Evolutionary conservation across 53 echinoderm and acorn worm species (phyloP), one percentile per base, ranked within the genome.

Genomic region (Paracentrotus lividus): DNA sequence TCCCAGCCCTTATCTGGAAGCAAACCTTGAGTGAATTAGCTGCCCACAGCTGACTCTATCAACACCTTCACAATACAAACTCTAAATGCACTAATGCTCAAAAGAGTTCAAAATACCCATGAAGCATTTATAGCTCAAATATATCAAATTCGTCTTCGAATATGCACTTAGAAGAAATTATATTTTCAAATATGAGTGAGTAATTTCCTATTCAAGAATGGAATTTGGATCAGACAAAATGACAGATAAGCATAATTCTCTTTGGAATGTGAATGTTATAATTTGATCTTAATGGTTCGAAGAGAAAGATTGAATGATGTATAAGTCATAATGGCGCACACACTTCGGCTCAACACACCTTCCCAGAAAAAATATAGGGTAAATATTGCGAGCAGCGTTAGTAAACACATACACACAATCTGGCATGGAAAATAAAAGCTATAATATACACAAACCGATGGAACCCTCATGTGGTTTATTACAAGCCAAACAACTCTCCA

Each of bases 31-130:
- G 36, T 18, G 36, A 40, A 72, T 72, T 72, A 72, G 72, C 72
- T 72, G 72, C 72, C 72, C 72, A n/a, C 38, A 72, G 36, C n/a
- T 72, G 72, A 36, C 15, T 40, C 72, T 72, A 72, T 72, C 72
- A 72, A 40, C 72, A 72, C 72, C 72, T 72, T 72, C 72, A 72
- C 72, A 72, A 72, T 72, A 72, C 40, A 72, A 36, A 18, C 36
- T 72, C 72, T 38, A 72, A 72, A 72, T 72, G 38, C 40, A 72
- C n/a, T 72, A 10, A 72, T 72, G 72, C n/a, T 72, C 72, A 40
- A 72, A 72, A 72, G 36, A 18, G 72, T 20, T 72, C 21, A 72
- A 69, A 38, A 40, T 18, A 40, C 40, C 40, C 72, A 38, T 72
- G 31, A 64, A 64, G 64, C 64, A 29, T n/a, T n/a, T n/a, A n/a